phyloP scores from a whole-genome alignment of 30 jellyfish, hydroid and myxozoan species.

The Turritopsis rubra region DNA sequence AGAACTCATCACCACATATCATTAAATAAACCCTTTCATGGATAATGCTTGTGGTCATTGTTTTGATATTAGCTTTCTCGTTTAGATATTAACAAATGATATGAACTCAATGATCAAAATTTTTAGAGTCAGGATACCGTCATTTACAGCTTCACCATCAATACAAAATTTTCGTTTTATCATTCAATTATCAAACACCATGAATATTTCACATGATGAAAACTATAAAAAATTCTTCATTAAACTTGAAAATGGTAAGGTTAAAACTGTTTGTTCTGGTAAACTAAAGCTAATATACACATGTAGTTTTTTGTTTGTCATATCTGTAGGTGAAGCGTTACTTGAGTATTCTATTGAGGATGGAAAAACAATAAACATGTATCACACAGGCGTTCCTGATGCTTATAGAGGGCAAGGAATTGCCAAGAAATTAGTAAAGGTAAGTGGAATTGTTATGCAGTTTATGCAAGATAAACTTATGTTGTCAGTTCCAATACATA shows the following conservation, averaged over 20 bases:
- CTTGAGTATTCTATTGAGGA: not conserved
- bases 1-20: no score
- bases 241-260: not conserved
- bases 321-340: constrained; percentile 2
- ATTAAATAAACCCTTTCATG: no score
- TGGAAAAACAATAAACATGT: constrained; percentile 13
- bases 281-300: no score
- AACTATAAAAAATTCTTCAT: not conserved
- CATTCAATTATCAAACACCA: not conserved
- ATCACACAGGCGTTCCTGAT: constrained; percentile 25
- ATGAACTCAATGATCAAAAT: not conserved
- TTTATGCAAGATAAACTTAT: no score
- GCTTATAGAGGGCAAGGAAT: constrained; percentile 20
- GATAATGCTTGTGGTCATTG: no score
- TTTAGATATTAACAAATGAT: not conserved
- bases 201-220: not conserved
- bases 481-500: no score
- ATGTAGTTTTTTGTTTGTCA: no score
- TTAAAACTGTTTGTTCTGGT: not conserved
- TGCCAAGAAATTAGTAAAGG: constrained; percentile 21
- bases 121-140: not conserved
- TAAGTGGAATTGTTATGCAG: not conserved
- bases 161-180: no score
- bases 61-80: no score
- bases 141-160: not conserved